Evolutionary conservation across 2,888 invertebrate genomes (phyloP), one percentile per base, ranked within the genome.

Genomic region (Esperia sulphurella): DNA sequence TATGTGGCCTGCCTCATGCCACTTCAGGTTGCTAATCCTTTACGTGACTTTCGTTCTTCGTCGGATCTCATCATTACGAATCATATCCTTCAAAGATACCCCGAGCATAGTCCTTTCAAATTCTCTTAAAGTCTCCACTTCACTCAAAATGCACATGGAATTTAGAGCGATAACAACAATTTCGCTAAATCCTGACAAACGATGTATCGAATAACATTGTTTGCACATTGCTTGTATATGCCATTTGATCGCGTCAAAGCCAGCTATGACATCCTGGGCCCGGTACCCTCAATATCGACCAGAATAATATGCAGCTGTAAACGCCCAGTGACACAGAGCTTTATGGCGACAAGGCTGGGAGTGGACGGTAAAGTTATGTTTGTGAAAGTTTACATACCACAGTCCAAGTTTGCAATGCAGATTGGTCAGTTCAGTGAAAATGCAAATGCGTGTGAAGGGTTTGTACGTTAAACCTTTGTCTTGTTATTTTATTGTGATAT

Each of bases 341-440:
- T 9, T 13, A 8, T 14, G 13, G 8, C 13, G 13, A 13, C 7
- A 12, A 14, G 8, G 13, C 14, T 28, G 4, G 29, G 33, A 21
- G 12, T 21, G 14, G 37, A 8, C 12, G 39, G 48, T 46, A 58
- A 46, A 47, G 53, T 39, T 53, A 57, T 52, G 47, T 65, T 64
- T 63, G 71, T 49, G 41, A 55, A 66, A 71, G 73, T 72, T 74
- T 70, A 74, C 77, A 77, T 72, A 69, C 70, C 13, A 66, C 68
- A 65, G 66, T 58, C 66, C 60, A 69, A 73, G 83, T 82, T 83
- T 82, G 83, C 83, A 83, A 71, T 83, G 79, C 79, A 83, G 81
- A 83, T 83, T 82, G 83, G 74, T 67, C 72, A 67, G 78, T 76
- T 75, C 72, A 75, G 77, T 77, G 80, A 75, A 82, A 80, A 83